Percentiles rank a stretch among this genome's conserved stretches.
Evolutionary conservation across 2,797 vertebrate genomes (phyloP).

Genomic region (Phylloscopus collybita): DNA sequence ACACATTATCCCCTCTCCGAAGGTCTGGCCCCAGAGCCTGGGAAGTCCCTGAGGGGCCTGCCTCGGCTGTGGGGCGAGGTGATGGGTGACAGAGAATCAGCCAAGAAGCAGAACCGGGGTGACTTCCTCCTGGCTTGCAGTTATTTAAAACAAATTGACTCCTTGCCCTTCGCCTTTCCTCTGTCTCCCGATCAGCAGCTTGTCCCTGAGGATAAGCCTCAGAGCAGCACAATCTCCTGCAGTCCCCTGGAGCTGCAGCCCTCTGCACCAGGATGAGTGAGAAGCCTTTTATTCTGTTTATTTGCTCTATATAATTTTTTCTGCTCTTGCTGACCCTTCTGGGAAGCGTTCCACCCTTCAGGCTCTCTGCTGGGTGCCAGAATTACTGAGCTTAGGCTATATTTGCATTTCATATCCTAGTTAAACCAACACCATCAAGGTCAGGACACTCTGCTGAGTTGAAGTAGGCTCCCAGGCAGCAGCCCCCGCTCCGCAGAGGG

Average conservation of each 20-base stretch:
- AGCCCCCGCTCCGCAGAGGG: not conserved
- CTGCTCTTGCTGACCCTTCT: conserved; percentile 35
- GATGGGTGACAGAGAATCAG: not conserved
- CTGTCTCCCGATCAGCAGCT: not conserved
- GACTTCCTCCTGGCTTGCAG: not conserved
- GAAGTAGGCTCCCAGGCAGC: not conserved
- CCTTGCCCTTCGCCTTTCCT: conserved; percentile 28
- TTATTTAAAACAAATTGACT: conserved; percentile 24
- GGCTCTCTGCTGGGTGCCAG: conserved; percentile 40
- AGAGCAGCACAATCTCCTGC: not conserved
- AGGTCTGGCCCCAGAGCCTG: not conserved
- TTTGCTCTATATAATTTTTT: conserved; percentile 55
- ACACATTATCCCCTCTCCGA: not conserved
- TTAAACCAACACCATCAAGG: conserved; percentile 61
- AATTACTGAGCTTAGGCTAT: conserved; percentile 22
- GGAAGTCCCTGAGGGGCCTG: not conserved
- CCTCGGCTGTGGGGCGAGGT: not conserved
- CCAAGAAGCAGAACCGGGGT: not conserved
- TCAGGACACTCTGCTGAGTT: conserved; percentile 1
- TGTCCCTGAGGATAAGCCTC: conserved; percentile 36
- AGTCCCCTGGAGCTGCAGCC: not conserved
- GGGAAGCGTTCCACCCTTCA: conserved; percentile 14
- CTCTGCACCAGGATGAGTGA: not conserved
- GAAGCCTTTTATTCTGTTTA: conserved; percentile 39
- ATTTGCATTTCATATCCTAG: conserved; percentile 68